Percentiles rank a stretch among this genome's conserved stretches.
These are phyloP conservation scores for Potamarius usumacintae DNA, from an alignment of 2,113 vertebrate genomes.

Conservation along the genomic window DNA sequence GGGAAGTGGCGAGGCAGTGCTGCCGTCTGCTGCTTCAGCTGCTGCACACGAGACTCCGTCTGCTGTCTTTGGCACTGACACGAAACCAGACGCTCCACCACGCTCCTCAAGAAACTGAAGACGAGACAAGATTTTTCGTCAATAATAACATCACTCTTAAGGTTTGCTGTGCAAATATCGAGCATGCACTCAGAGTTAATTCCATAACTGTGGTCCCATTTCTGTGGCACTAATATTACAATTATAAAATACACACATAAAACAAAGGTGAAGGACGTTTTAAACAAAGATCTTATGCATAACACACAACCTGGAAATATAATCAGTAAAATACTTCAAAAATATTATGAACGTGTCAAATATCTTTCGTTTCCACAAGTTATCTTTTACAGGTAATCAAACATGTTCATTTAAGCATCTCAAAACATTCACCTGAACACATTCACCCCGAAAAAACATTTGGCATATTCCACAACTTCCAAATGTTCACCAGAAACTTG, in stretches of 20 bases:
- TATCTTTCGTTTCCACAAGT: not conserved
- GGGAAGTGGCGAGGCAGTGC: slow-evolving; percentile 63
- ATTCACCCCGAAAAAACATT: not conserved
- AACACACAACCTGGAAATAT: not conserved
- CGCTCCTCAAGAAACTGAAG: slow-evolving; percentile 61
- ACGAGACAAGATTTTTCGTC: not conserved
- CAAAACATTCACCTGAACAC: not conserved
- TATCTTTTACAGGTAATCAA: not conserved
- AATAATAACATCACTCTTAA: not conserved
- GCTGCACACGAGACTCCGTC: slow-evolving; percentile 55
- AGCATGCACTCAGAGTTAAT: not conserved
- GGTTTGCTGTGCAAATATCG: not conserved
- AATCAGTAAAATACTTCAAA: not conserved
- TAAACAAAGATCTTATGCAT: too few species aligned
- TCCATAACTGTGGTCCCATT: not conserved
- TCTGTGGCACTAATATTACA: too few species aligned
- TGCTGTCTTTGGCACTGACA: slow-evolving; percentile 57
- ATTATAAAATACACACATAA: not conserved
- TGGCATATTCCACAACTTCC: too few species aligned
- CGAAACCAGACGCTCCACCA: slow-evolving; percentile 61
- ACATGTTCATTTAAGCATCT: not conserved
- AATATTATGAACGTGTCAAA: not conserved
- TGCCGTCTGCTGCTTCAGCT: slow-evolving; percentile 61
- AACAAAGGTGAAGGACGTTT: not conserved
- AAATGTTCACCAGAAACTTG: too few species aligned